Conservation (phyloP, 2,797 vertebrate species). For the Glossophaga mutica region DNA sequence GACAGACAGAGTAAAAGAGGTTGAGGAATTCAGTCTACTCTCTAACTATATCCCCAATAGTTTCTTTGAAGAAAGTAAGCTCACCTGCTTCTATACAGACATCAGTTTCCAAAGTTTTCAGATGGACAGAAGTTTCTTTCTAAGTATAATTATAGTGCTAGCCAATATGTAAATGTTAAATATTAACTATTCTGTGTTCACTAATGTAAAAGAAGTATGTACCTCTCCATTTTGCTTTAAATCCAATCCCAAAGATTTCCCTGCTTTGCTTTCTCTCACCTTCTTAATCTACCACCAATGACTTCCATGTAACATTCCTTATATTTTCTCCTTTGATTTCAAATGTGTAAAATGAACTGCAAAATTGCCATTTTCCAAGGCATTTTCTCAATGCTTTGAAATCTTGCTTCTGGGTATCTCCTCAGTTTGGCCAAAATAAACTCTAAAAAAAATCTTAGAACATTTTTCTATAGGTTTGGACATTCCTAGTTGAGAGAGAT, state of each 20-base stretch:
- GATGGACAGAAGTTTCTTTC: background rate
- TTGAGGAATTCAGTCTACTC: background rate
- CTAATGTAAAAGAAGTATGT: background rate
- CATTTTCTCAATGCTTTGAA: background rate
- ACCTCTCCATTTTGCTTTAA: background rate
- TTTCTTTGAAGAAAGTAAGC: background rate
- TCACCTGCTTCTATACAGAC: background rate
- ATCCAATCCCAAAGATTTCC: slow-evolving; percentile 49
- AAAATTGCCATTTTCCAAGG: background rate
- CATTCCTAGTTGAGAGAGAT: background rate
- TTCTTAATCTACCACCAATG: background rate
- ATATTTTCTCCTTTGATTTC: background rate
- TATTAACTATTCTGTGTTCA: background rate
- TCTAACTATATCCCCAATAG: background rate
- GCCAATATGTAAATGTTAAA: background rate
- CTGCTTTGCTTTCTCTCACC: background rate
- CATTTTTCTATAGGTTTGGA: background rate
- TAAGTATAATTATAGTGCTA: background rate
- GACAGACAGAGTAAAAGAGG: background rate
- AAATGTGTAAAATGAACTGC: background rate
- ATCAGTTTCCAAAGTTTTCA: background rate
- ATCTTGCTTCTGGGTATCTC: background rate
- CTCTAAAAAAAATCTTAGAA: background rate
- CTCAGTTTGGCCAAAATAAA: background rate
- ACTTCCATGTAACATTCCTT: background rate